These are phyloP conservation scores for Drosophila planitibia DNA, from an alignment of 2,888 invertebrate genomes.

Conservation along the genomic window DNA sequence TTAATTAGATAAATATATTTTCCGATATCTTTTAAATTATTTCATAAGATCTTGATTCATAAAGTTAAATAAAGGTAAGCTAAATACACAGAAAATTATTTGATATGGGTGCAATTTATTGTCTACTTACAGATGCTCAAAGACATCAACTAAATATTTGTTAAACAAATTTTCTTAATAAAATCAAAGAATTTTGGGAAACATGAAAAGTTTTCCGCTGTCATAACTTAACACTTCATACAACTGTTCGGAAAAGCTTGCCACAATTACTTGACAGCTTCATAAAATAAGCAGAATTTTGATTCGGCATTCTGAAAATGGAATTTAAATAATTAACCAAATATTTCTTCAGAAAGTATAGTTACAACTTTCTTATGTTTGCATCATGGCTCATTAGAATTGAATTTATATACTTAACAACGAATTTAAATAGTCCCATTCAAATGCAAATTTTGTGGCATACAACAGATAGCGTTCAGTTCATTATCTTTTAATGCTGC, in stretches of 20 bases:
- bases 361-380: constrained; percentile 4
- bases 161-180: not conserved
- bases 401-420: constrained; percentile 14
- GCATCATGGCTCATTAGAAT: constrained; percentile 37
- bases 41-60: not conserved
- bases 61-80: not conserved
- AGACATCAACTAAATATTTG: not conserved
- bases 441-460: constrained; percentile 47
- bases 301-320: not conserved
- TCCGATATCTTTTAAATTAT: not conserved
- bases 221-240: not conserved
- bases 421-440: constrained; percentile 46
- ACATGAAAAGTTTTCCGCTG: not conserved
- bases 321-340: constrained; percentile 3
- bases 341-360: not conserved
- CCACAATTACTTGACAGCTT: not conserved
- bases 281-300: constrained; percentile 1
- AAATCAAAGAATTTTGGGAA: not conserved
- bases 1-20: not conserved
- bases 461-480: constrained; percentile 21
- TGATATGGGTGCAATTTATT: not conserved
- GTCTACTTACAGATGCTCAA: not conserved
- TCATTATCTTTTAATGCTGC: constrained; percentile 75
- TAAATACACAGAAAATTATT: not conserved
- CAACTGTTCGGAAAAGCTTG: not conserved